These are phyloP conservation scores for Stenolophus ochropezus DNA, from an alignment of 2,888 invertebrate species.

Conservation along the genomic window DNA sequence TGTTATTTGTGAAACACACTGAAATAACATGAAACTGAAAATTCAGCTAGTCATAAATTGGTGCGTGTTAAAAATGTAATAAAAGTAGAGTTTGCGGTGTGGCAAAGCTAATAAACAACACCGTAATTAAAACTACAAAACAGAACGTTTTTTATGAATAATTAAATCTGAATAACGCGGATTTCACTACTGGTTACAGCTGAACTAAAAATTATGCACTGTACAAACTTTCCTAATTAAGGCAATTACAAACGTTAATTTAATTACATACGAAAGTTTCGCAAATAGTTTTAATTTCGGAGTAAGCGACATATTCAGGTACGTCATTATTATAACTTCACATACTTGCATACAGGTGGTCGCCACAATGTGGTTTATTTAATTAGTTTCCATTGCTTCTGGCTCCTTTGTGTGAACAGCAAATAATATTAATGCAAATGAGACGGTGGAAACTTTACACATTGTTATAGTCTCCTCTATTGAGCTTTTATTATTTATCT, in stretches of 20 bases:
- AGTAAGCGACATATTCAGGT: constrained; percentile 1
- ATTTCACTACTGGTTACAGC: not conserved
- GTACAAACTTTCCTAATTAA: constrained; percentile 21
- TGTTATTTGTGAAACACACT: no score
- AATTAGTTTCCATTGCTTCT: constrained; percentile 12
- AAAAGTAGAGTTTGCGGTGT: not conserved
- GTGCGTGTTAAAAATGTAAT: not conserved
- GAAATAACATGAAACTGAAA: no score
- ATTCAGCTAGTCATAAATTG: not conserved
- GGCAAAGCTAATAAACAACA: not conserved
- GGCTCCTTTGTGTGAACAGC: not conserved
- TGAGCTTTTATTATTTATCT: not conserved
- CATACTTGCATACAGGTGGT: constrained; percentile 28
- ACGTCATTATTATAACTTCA: constrained; percentile 32
- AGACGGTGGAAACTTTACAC: not conserved
- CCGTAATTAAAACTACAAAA: not conserved
- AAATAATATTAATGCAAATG: not conserved
- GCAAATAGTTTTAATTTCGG: constrained; percentile 10
- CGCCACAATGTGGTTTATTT: not conserved
- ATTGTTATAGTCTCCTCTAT: not conserved
- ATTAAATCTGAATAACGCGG: not conserved
- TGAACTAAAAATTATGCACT: constrained; percentile 15
- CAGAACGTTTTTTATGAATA: not conserved
- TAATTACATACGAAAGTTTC: constrained; percentile 5
- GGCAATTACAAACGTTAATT: constrained; percentile 26